Evolutionary conservation across 2,113 vertebrate genomes (phyloP).

Genomic region (Psittacus erithacus): DNA sequence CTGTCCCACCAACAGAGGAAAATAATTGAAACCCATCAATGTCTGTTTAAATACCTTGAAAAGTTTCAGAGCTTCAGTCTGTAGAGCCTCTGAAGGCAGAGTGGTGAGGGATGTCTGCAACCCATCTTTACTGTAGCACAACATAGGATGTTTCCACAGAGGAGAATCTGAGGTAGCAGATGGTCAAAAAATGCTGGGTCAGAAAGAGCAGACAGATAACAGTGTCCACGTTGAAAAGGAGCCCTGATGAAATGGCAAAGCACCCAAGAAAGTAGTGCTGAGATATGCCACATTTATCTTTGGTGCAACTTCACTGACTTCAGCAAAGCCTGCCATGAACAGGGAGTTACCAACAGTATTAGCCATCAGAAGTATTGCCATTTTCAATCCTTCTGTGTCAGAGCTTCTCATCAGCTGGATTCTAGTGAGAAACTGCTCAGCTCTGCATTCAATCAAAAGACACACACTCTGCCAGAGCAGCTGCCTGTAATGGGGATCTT

Average conservation of each 20-base stretch:
- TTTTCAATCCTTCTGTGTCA: not conserved
- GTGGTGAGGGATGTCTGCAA: conserved; percentile 85
- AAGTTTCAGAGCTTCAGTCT: conserved; percentile 90
- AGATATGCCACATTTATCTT: not conserved
- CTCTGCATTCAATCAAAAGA: not conserved
- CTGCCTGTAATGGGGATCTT: not conserved
- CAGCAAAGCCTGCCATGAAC: not conserved
- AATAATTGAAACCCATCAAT: not conserved
- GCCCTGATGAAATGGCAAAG: not conserved
- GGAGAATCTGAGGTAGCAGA: conserved; percentile 76
- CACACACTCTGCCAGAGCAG: not conserved
- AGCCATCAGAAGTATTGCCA: not conserved
- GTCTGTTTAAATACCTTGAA: conserved; percentile 82
- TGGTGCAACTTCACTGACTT: not conserved
- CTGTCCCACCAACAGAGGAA: not conserved
- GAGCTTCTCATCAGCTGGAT: not conserved
- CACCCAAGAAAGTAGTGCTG: not conserved
- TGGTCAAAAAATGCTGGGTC: not conserved
- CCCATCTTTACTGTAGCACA: conserved; percentile 88
- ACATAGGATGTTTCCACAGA: conserved; percentile 83
- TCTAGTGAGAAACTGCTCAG: not conserved
- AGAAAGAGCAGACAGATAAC: not conserved
- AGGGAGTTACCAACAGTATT: not conserved
- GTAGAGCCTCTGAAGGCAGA: conserved; percentile 87
- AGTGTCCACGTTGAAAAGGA: not conserved